These are phyloP conservation scores for Pseudopodoces humilis DNA, from an alignment of 2,113 vertebrate genomes.

Conservation along the genomic window DNA sequence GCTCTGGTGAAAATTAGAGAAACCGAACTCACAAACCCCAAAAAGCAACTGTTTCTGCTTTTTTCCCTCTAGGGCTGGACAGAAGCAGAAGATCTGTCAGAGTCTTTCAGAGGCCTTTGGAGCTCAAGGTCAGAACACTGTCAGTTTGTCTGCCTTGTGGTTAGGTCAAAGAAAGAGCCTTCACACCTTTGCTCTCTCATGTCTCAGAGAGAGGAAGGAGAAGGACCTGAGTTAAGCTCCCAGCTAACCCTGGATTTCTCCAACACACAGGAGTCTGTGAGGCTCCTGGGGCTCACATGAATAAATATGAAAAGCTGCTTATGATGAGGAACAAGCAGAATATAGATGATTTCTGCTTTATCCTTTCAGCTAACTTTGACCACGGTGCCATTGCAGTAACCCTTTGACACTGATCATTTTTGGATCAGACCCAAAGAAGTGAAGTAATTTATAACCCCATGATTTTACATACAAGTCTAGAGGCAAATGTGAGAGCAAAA, in stretches of 20 bases:
- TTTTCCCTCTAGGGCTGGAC: not conserved
- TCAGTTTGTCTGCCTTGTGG: not conserved
- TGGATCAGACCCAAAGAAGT: not conserved
- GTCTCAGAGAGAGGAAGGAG: not conserved
- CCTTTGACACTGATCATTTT: not conserved
- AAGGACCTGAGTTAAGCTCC: not conserved
- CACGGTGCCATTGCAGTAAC: fast-evolving
- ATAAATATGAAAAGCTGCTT: not conserved
- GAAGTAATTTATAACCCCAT: not conserved
- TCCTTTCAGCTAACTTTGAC: not conserved
- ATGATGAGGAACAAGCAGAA: not conserved
- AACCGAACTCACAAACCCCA: not conserved
- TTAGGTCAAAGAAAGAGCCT: not conserved
- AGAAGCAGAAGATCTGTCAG: not conserved
- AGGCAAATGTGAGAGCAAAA: not conserved
- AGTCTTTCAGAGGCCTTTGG: not conserved
- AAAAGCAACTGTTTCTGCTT: not conserved
- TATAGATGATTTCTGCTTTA: not conserved
- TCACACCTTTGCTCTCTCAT: not conserved
- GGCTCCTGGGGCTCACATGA: not conserved
- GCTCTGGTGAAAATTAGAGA: not conserved
- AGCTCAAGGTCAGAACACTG: not conserved
- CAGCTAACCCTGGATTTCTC: not conserved
- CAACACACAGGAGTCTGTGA: not conserved
- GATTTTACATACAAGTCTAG: not conserved